Evolutionary conservation across 2,113 vertebrate genomes (phyloP).

Genomic region (Elgaria multicarinata): DNA sequence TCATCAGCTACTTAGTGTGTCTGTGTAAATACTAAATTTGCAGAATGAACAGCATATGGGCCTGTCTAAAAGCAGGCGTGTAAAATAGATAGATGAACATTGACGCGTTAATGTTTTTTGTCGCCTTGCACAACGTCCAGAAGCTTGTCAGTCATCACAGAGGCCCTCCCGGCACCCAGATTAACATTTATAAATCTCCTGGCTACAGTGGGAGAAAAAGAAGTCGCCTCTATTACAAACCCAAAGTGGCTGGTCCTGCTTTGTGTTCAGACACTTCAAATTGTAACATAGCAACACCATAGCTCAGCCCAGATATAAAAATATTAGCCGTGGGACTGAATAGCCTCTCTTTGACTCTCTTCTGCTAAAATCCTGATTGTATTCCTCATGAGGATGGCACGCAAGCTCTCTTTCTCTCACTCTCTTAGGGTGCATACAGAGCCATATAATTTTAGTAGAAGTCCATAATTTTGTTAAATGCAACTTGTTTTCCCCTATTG

Average conservation of each 20-base stretch:
- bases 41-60: constrained; percentile 19
- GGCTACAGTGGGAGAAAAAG: neutral
- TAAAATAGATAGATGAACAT: constrained; percentile 3
- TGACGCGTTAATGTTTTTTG: neutral
- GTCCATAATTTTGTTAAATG: neutral
- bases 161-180: neutral
- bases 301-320: neutral
- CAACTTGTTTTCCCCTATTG: neutral
- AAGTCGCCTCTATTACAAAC: neutral
- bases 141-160: constrained; percentile 8
- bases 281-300: neutral
- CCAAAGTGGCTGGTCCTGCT: neutral
- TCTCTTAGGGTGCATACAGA: neutral
- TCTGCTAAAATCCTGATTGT: neutral
- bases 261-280: neutral
- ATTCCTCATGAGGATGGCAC: neutral
- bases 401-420: neutral
- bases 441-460: neutral
- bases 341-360: neutral
- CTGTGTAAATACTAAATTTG: constrained; percentile 1
- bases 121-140: neutral
- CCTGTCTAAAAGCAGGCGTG: constrained; percentile 2
- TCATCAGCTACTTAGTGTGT: neutral
- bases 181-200: neutral
- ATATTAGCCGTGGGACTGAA: neutral